A percentile compares a stretch with the other conserved stretches of the same genome.
These are phyloP conservation scores for Dissostichus mawsoni DNA, from an alignment of 2,113 vertebrate genomes.

Conservation along the genomic window DNA sequence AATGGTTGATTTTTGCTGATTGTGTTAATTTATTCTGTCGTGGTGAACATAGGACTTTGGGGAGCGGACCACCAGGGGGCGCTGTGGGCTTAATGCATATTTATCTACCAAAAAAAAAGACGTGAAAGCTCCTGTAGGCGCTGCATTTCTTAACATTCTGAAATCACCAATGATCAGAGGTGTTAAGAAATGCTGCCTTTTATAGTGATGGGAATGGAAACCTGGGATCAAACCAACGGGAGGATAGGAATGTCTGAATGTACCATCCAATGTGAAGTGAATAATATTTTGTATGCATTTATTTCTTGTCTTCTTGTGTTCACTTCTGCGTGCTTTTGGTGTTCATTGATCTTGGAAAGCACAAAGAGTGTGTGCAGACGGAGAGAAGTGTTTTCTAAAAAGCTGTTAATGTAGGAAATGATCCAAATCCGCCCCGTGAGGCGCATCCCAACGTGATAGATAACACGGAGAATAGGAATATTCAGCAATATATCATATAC, in stretches of 20 bases:
- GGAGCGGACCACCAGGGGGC: slow-evolving; percentile 35
- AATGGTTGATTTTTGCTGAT: slow-evolving; percentile 52
- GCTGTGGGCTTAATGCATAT: slow-evolving; percentile 11
- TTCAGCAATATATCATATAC: neutral
- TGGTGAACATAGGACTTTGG: slow-evolving; percentile 25
- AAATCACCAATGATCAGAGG: too few species aligned
- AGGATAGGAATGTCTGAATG: slow-evolving; percentile 74
- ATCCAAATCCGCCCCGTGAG: neutral
- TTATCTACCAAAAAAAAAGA: slow-evolving; percentile 16
- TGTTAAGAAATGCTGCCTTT: too few species aligned
- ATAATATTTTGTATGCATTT: slow-evolving; percentile 58
- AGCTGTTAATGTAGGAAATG: neutral
- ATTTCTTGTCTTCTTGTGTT: slow-evolving; percentile 30
- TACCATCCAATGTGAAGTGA: slow-evolving; percentile 84
- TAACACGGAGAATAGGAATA: neutral
- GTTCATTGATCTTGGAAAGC: slow-evolving; percentile 61
- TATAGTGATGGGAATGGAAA: too few species aligned
- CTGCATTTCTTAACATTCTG: too few species aligned
- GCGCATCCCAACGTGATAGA: neutral
- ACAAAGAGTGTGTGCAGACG: slow-evolving; percentile 62
- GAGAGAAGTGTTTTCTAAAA: neutral
- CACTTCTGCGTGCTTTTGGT: slow-evolving; percentile 25
- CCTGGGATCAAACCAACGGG: slow-evolving; percentile 16
- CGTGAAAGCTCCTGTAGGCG: too few species aligned
- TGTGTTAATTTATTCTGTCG: slow-evolving; percentile 75